Conservation (phyloP, 2,797 vertebrate genomes). For the Chrysocyon brachyurus region DNA sequence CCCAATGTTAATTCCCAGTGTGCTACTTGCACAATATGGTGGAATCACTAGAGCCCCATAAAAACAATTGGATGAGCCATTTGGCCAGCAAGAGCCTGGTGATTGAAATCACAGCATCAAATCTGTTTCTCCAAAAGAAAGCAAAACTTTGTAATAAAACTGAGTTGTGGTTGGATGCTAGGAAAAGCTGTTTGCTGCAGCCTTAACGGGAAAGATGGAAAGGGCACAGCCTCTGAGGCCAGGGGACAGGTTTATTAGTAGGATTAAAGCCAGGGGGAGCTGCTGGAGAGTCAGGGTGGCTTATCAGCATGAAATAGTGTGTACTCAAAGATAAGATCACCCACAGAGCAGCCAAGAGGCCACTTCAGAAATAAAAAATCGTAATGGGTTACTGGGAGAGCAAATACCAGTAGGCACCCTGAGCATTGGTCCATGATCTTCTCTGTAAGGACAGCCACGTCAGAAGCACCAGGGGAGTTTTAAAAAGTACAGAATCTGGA, state of each 20-base stretch:
- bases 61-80: constrained; percentile 64
- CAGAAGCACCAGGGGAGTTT: background rate
- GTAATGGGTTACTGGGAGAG: background rate
- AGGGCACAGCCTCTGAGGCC: constrained; percentile 60
- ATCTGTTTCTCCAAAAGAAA: constrained; percentile 76
- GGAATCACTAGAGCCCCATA: background rate
- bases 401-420: background rate
- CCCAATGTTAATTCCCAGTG: background rate
- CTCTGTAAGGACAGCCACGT: background rate
- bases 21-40: background rate
- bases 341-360: background rate
- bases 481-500: background rate
- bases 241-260: constrained; percentile 79
- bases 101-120: constrained; percentile 56
- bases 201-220: constrained; percentile 53
- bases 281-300: constrained; percentile 30
- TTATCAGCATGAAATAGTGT: constrained; percentile 72
- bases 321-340: constrained; percentile 48
- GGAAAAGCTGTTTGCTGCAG: constrained; percentile 64
- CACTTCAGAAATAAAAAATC: constrained; percentile 21
- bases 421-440: background rate
- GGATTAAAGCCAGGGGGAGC: constrained; percentile 63
- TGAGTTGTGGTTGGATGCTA: constrained; percentile 73
- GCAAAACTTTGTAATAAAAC: constrained; percentile 75
- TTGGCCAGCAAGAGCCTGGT: constrained; percentile 55